Conservation (phyloP, 2,797 vertebrate species). For the Leuciscus waleckii region DNA sequence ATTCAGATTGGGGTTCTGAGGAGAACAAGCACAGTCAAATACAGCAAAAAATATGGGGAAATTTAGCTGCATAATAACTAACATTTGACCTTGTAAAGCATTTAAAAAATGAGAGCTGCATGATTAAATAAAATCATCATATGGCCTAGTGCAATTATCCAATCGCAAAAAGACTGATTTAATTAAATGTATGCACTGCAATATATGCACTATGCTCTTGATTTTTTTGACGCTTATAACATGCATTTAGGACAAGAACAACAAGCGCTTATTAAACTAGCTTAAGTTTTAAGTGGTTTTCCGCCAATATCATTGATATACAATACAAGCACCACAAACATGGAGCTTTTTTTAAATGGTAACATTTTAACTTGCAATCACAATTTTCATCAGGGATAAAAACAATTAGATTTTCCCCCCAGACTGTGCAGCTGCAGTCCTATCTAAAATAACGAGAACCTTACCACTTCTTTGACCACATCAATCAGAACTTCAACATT, state of each 20-base stretch:
- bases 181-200: background rate
- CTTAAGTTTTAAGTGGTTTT: background rate
- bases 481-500: slow-evolving; percentile 98
- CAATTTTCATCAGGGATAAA: too few relatives aligned
- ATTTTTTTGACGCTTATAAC: background rate
- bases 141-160: background rate
- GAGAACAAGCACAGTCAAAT: slow-evolving; percentile 32
- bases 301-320: background rate
- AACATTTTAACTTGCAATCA: background rate
- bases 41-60: background rate
- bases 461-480: slow-evolving; percentile 95
- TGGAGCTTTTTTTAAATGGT: background rate
- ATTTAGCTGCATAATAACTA: background rate
- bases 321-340: background rate
- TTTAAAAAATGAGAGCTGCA: background rate
- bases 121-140: background rate
- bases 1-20: slow-evolving; percentile 94
- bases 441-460: slow-evolving; percentile 45
- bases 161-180: background rate
- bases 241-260: background rate
- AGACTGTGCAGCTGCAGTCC: background rate
- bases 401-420: too few relatives aligned
- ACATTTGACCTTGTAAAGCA: background rate
- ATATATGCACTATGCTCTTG: background rate
- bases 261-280: background rate